phyloP scores from a whole-genome alignment of 2,888 invertebrate species.

The Holacanthella duospinosa region DNA sequence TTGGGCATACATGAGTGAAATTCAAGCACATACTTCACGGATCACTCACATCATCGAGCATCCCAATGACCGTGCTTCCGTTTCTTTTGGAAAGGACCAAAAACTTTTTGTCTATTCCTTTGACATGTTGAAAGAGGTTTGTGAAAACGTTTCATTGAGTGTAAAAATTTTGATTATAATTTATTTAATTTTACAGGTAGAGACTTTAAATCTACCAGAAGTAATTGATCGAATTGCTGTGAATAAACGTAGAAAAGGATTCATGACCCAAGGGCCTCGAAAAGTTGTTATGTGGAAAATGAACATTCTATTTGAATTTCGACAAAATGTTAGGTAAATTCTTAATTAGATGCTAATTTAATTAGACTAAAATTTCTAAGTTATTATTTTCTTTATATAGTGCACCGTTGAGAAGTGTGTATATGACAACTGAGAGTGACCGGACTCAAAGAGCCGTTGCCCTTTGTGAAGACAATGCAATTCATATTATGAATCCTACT shows the following conservation, averaged over 20 bases:
- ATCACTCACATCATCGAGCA: slow-evolving; percentile 32
- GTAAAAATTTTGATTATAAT: neutral
- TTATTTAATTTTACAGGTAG: slow-evolving; percentile 21
- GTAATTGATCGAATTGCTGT: slow-evolving; percentile 28
- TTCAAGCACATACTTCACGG: slow-evolving; percentile 26
- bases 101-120: slow-evolving; percentile 32
- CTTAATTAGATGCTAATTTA: neutral
- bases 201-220: slow-evolving; percentile 28
- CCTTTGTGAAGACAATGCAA: slow-evolving; percentile 25
- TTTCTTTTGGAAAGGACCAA: slow-evolving; percentile 32
- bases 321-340: slow-evolving; percentile 14
- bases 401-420: slow-evolving; percentile 11
- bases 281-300: slow-evolving; percentile 33
- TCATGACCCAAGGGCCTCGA: slow-evolving; percentile 33
- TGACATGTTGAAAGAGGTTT: slow-evolving; percentile 18
- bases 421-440: slow-evolving; percentile 30
- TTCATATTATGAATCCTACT: slow-evolving; percentile 30
- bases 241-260: slow-evolving; percentile 28
- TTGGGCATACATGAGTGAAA: slow-evolving; percentile 28
- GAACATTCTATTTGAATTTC: slow-evolving; percentile 25
- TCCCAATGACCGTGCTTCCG: slow-evolving; percentile 28
- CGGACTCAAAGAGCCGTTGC: slow-evolving; percentile 17
- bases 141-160: too few species aligned
- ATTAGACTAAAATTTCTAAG: neutral
- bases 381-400: slow-evolving; percentile 5